Base-by-base conservation (phyloP, 2,113 vertebrate genomes). In the Pseudonaja textilis region DNA sequence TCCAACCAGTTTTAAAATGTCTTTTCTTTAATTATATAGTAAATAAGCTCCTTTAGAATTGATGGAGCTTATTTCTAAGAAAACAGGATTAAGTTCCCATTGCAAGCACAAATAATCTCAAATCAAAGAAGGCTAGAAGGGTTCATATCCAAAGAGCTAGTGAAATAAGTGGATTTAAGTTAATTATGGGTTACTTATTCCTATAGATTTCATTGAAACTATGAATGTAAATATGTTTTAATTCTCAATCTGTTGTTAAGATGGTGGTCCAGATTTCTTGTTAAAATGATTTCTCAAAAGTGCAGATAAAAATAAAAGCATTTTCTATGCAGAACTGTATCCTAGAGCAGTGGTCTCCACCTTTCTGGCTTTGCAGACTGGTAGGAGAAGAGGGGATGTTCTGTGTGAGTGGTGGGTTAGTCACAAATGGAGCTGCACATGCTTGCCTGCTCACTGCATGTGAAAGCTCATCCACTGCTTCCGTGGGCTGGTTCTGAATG, bases 81-180 rank as follows among this genome's bases (percentile, higher is more conserved):
- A 87, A 34, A 42, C 20, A 23, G 55, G 18, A 52, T 56, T 92
- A 85, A 42, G 39, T 81, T 57, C 5, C 45, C 4, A 59, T 20
- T 5, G 0, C 93, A 95, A 45, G 69, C 88, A 59, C 89, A 95
- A 95, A 23, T 20, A 92, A 85, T n/a, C n/a, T 39, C 22, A 39
- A 85, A 10, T 20, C 5, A 61, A 55, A 56, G n/a, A 91, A 87
- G 10, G 9, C 47, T 9, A 11, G 22, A 26, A 26, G 39, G 11
- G 8, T 34, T 34, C 29, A 88, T 12, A 11, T 39, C 3, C 25
- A 61, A 26, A 89, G 39, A 25, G 20, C 57, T 16, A 29, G 5
- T 26, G 55, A 89, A 89, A 45, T 59, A 23, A 89, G 45, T 45
- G 14, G 3, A n/a, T 50, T 42, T 64, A 29, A 61, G 55, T 47